Conservation (phyloP, 2,888 invertebrate species). For the Drosophila villosipedis region DNA sequence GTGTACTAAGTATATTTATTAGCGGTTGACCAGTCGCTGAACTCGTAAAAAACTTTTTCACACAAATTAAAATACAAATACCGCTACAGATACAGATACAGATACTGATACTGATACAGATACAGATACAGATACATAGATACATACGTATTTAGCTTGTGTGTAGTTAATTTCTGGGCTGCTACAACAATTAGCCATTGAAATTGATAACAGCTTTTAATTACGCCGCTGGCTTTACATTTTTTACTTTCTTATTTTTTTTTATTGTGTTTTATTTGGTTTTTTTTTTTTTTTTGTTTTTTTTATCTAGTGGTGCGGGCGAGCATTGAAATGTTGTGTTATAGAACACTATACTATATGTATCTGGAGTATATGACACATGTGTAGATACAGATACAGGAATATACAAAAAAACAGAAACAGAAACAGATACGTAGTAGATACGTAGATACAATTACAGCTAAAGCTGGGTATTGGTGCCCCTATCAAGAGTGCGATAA, state of each 20-base stretch:
- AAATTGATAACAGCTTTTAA: conserved; percentile 71
- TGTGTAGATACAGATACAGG: not conserved
- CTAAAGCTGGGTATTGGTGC: conserved; percentile 14
- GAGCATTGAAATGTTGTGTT: conserved; percentile 47
- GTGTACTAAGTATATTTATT: not conserved
- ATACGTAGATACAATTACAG: conserved; percentile 12
- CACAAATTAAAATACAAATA: conserved; percentile 18
- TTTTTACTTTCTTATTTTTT: conserved; percentile 2
- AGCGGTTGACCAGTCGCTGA: conserved; percentile 39
- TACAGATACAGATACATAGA: conserved; percentile 11
- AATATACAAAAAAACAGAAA: not conserved
- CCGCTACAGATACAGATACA: not conserved
- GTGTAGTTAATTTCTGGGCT: conserved; percentile 30
- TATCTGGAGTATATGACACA: conserved; percentile 11
- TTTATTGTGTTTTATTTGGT: conserved; percentile 1
- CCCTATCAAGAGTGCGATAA: conserved; percentile 49
- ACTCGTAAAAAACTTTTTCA: conserved; percentile 23
- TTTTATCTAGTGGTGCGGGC: conserved; percentile 33
- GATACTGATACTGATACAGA: conserved; percentile 2
- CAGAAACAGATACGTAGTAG: not conserved
- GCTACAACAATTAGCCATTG: conserved; percentile 72
- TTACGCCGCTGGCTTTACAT: conserved; percentile 56
- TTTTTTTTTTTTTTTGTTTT: conserved; percentile 20
- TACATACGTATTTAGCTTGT: conserved; percentile 13
- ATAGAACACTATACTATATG: conserved; percentile 26